Percentiles rank a stretch among this genome's conserved stretches.
Conservation (phyloP, 2,888 invertebrate genomes). For the Drosophila longiperda region DNA sequence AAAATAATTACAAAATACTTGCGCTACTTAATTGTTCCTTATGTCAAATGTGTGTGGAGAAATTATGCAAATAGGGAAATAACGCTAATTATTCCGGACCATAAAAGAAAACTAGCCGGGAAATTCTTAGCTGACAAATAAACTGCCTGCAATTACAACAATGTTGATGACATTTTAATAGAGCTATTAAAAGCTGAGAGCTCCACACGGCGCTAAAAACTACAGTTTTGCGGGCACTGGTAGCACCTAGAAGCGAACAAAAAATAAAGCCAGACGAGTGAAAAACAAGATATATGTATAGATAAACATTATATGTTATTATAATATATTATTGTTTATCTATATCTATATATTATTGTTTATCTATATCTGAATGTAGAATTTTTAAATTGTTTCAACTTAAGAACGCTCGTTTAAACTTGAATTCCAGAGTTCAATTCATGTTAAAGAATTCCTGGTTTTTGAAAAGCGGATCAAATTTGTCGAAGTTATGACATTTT, state of each 20-base stretch:
- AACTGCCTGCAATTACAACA: constrained; percentile 26
- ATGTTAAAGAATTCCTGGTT: no score
- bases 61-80: constrained; percentile 1
- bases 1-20: neutral
- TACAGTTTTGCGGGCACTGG: neutral
- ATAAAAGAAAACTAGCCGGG: constrained; percentile 32
- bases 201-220: neutral
- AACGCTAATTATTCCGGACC: constrained; percentile 31
- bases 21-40: neutral
- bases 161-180: constrained; percentile 33
- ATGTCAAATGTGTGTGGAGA: neutral
- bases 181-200: constrained; percentile 34
- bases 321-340: neutral
- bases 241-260: constrained; percentile 3
- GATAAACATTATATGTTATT: no score
- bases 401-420: neutral
- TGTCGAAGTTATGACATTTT: no score
- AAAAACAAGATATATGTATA: constrained; percentile 6
- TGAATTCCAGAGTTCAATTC: no score
- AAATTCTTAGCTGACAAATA: constrained; percentile 24
- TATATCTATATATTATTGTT: neutral
- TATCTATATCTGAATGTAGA: neutral
- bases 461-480: no score
- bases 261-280: constrained; percentile 2
- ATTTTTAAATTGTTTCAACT: neutral